Evolutionary conservation across 2,797 vertebrate species (phyloP).

Genomic region (Spizella passerina): DNA sequence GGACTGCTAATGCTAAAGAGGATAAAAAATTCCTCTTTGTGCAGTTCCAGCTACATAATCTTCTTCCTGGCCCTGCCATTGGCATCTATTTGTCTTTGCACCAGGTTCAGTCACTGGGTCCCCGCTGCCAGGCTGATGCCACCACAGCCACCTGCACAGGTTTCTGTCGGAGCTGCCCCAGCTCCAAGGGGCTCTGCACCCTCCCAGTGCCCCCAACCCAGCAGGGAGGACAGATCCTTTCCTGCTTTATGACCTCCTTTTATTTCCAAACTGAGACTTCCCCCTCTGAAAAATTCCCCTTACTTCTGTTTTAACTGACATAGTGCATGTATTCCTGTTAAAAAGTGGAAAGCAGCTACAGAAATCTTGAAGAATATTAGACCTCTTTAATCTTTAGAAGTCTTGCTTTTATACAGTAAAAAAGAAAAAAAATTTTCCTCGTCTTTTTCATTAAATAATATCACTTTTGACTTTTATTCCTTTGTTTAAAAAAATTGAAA

Average conservation of each 20-base stretch:
- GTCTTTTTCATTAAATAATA: not conserved
- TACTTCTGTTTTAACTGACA: not conserved
- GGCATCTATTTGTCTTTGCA: not conserved
- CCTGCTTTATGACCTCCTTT: fast-evolving
- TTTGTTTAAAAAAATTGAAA: not conserved
- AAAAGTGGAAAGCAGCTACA: not conserved
- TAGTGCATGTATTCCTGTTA: not conserved
- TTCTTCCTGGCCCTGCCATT: not conserved
- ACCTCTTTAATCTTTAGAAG: not conserved
- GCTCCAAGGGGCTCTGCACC: fast-evolving
- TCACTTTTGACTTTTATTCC: not conserved
- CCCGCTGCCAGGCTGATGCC: not conserved
- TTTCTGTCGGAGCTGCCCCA: fast-evolving
- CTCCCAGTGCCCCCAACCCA: fast-evolving
- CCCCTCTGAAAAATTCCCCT: not conserved
- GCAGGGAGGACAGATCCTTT: not conserved
- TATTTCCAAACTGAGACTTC: not conserved
- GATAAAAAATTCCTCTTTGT: not conserved
- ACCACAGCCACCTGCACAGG: fast-evolving
- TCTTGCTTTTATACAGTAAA: not conserved
- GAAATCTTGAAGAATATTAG: not conserved
- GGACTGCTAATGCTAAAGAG: not conserved
- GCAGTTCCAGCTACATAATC: not conserved
- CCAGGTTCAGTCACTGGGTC: not conserved
- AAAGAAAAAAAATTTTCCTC: not conserved